These are phyloP conservation scores for Sternarchorhynchus goeldii DNA, from an alignment of 2,797 vertebrate genomes.

Conservation along the genomic window DNA sequence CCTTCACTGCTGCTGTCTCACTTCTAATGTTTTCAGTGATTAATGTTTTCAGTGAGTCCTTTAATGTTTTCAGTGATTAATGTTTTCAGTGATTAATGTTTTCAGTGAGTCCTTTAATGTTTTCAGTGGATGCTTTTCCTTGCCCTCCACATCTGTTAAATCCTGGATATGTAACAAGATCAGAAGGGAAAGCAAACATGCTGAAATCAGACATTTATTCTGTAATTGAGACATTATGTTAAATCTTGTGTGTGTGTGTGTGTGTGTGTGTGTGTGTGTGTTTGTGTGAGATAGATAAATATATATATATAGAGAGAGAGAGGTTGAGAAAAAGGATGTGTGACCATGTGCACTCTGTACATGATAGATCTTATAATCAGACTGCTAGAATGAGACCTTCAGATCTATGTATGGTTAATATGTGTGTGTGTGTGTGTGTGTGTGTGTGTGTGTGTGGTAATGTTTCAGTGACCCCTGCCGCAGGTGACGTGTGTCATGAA, in stretches of 20 bases:
- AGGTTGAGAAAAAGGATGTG: background rate
- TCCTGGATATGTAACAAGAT: background rate
- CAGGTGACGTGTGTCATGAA: constrained; percentile 74
- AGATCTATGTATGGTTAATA: no score
- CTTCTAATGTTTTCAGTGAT: no score
- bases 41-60: no score
- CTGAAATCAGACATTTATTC: constrained; percentile 10
- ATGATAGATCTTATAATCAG: no score
- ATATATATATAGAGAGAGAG: background rate
- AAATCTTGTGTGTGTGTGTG: background rate
- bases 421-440: background rate
- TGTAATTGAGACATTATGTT: background rate
- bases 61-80: no score
- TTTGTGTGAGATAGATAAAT: background rate
- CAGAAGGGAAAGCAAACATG: constrained; percentile 5
- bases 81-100: no score
- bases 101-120: background rate
- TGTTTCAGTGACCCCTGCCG: constrained; percentile 9
- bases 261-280: background rate
- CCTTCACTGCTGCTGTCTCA: no score
- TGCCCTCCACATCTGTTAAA: constrained; percentile 15
- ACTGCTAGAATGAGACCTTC: no score
- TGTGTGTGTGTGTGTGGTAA: background rate
- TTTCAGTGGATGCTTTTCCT: background rate
- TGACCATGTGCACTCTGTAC: background rate